Evolutionary conservation across 2,888 invertebrate species (phyloP).

Genomic region (Gastrophysa polygoni): DNA sequence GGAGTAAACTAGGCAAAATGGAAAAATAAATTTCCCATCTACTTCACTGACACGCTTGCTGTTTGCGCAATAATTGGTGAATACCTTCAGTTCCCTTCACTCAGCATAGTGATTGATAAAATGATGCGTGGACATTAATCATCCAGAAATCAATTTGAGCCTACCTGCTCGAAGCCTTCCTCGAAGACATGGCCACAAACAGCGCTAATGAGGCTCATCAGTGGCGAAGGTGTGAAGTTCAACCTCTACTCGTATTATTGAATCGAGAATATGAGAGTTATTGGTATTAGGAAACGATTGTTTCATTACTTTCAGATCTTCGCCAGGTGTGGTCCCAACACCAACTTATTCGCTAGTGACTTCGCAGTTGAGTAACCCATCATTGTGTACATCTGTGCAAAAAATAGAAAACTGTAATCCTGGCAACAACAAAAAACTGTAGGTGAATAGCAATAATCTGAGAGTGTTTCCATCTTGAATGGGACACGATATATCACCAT

Average conservation of each 20-base stretch:
- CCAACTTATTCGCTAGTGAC: neutral
- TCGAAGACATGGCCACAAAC: slow-evolving; percentile 32
- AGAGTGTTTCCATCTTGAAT: too few relatives aligned
- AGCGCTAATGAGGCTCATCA: slow-evolving; percentile 51
- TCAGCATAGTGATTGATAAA: slow-evolving; percentile 52
- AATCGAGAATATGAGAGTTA: slow-evolving; percentile 22
- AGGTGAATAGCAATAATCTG: too few relatives aligned
- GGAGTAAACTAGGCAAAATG: neutral
- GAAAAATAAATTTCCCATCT: neutral
- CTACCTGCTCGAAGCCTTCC: slow-evolving; percentile 31
- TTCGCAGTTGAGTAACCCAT: too few relatives aligned
- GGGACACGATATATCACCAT: too few relatives aligned
- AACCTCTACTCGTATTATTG: slow-evolving; percentile 31
- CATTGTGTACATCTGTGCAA: too few relatives aligned
- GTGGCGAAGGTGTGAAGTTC: slow-evolving; percentile 46
- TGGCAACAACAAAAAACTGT: too few relatives aligned
- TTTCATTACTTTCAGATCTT: neutral
- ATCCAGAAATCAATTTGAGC: slow-evolving; percentile 55
- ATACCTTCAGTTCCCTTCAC: slow-evolving; percentile 48
- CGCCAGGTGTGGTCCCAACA: neutral
- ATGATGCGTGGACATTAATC: slow-evolving; percentile 53
- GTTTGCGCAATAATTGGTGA: slow-evolving; percentile 38
- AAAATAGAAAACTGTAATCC: too few relatives aligned
- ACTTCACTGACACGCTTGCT: slow-evolving; percentile 9
- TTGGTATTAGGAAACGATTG: slow-evolving; percentile 12